These are phyloP conservation scores for Anarsia innoxiella DNA, from an alignment of 2,888 invertebrate genomes.

Conservation along the genomic window DNA sequence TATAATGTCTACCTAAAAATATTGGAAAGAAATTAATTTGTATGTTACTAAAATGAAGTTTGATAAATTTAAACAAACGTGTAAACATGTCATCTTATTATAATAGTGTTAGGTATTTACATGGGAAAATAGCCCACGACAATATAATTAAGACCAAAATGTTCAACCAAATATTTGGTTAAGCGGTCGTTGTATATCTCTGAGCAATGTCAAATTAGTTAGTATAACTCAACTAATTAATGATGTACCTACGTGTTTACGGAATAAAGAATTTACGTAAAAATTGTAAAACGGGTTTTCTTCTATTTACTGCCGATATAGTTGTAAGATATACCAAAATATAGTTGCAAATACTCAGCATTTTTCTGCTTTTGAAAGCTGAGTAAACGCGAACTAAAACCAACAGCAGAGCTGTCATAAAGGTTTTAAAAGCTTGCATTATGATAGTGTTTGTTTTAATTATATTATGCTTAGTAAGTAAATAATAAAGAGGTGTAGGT, in stretches of 20 bases:
- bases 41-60: conserved; percentile 1
- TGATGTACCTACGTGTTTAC: conserved; percentile 58
- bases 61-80: conserved; percentile 18
- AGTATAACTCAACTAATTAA: conserved; percentile 36
- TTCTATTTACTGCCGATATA: too few species aligned
- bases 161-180: conserved; percentile 62
- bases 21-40: background rate
- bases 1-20: conserved; percentile 14
- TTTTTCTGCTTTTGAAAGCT: too few species aligned
- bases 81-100: conserved; percentile 32
- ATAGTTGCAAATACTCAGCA: too few species aligned
- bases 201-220: conserved; percentile 61
- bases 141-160: conserved; percentile 70
- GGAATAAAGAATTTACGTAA: conserved; percentile 64
- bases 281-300: conserved; percentile 32
- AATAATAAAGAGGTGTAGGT: too few species aligned
- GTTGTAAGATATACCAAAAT: too few species aligned
- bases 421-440: too few species aligned
- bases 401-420: too few species aligned
- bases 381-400: too few species aligned
- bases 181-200: conserved; percentile 47
- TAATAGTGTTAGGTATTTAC: conserved; percentile 30
- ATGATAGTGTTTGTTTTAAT: too few species aligned
- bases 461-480: background rate
- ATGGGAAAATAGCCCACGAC: conserved; percentile 49